These are phyloP conservation scores for Nothoprocta perdicaria DNA, from an alignment of 2,113 vertebrate species.

Conservation along the genomic window DNA sequence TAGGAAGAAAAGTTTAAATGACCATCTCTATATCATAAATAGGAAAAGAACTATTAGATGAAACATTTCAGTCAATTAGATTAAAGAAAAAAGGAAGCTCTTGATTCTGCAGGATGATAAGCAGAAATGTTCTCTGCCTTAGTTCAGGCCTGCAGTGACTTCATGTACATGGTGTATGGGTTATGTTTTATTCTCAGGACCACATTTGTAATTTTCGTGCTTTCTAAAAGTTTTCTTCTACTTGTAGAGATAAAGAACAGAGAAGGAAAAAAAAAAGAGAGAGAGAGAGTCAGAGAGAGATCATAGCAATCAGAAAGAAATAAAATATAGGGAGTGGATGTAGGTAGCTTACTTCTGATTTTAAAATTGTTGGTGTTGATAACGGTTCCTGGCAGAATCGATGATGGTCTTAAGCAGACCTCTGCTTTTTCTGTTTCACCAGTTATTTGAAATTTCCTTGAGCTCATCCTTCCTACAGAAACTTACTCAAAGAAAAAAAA, in stretches of 20 bases:
- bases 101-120: background rate
- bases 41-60: background rate
- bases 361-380: background rate
- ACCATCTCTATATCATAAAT: background rate
- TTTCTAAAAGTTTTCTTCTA: background rate
- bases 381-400: background rate
- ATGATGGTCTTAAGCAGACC: background rate
- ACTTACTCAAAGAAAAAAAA: background rate
- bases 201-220: background rate
- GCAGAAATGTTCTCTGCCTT: background rate
- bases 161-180: rapidly evolving
- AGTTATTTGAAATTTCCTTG: background rate
- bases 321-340: background rate
- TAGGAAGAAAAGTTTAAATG: background rate
- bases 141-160: background rate
- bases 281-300: too few relatives aligned
- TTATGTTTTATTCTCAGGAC: background rate
- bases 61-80: background rate
- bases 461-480: background rate
- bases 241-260: background rate
- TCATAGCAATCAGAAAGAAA: background rate
- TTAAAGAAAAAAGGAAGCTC: background rate
- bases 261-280: too few relatives aligned
- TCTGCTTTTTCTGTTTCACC: background rate
- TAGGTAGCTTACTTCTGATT: background rate